These are phyloP conservation scores for Araneus ventricosus DNA, from an alignment of 1,140 invertebrate species.

Conservation along the genomic window DNA sequence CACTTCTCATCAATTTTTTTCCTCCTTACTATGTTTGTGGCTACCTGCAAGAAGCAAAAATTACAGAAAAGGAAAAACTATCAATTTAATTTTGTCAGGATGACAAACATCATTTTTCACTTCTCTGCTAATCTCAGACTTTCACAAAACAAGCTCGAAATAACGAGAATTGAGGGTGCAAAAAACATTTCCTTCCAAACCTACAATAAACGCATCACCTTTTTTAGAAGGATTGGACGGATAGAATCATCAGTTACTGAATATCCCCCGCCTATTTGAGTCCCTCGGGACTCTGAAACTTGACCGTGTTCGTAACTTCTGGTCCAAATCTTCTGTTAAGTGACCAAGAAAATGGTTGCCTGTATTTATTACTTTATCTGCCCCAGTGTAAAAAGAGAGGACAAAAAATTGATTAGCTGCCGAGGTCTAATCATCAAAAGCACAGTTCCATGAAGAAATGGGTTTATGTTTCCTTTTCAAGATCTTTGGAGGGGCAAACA, in stretches of 20 bases:
- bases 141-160: conserved; percentile 53
- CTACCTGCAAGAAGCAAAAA: neutral
- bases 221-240: neutral
- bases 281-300: conserved; percentile 9
- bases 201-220: conserved; percentile 36
- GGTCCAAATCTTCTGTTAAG: conserved; percentile 54
- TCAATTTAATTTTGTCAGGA: conserved; percentile 32
- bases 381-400: conserved; percentile 9
- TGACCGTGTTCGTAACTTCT: conserved; percentile 53
- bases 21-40: neutral
- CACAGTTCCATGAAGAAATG: neutral
- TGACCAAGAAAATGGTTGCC: conserved; percentile 50
- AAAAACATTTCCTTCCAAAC: conserved; percentile 43
- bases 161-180: conserved; percentile 22
- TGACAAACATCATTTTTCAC: conserved; percentile 57
- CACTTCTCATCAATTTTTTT: neutral
- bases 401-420: conserved; percentile 30
- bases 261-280: conserved; percentile 32
- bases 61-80: neutral
- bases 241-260: conserved; percentile 46
- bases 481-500: neutral
- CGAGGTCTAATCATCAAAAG: conserved; percentile 10
- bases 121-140: conserved; percentile 38
- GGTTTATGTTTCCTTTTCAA: conserved; percentile 23
- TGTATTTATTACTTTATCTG: conserved; percentile 67